A percentile compares a stretch with the other conserved stretches of the same genome.
phyloP scores from a whole-genome alignment of 2,888 invertebrate species.

The Ophion slaviceki region DNA sequence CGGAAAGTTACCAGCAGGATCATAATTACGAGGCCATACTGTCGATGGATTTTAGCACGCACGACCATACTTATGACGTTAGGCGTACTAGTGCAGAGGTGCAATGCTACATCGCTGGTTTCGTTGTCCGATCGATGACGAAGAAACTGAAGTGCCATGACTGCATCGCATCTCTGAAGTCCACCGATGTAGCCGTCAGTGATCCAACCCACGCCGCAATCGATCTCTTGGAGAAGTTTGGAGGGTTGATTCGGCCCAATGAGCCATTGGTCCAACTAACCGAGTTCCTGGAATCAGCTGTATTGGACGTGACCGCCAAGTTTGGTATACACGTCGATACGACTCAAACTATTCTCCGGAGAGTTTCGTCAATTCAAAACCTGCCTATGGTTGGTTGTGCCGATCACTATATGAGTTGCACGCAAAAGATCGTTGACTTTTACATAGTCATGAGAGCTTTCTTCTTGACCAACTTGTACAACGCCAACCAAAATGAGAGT shows the following conservation, averaged over 20 bases:
- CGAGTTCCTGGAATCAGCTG: constrained; percentile 5
- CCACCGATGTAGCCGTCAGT: neutral
- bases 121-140: constrained; percentile 13
- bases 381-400: constrained; percentile 14
- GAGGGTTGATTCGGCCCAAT: constrained; percentile 14
- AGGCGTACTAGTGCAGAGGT: neutral
- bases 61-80: constrained; percentile 12
- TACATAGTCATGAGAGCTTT: constrained; percentile 5
- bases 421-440: constrained; percentile 6
- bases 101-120: neutral
- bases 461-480: constrained; percentile 6
- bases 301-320: constrained; percentile 2
- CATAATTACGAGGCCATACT: no score
- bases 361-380: neutral
- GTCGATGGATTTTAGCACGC: neutral
- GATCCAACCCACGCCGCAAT: constrained; percentile 9
- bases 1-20: no score
- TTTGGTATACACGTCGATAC: constrained; percentile 16
- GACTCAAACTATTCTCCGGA: neutral
- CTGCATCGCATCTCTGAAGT: neutral
- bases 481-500: constrained; percentile 9
- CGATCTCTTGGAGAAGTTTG: constrained; percentile 12
- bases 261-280: neutral
- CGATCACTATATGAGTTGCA: neutral
- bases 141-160: neutral